Base-by-base conservation (phyloP, 2,797 vertebrate species). In the Thripadectes ignobilis region DNA sequence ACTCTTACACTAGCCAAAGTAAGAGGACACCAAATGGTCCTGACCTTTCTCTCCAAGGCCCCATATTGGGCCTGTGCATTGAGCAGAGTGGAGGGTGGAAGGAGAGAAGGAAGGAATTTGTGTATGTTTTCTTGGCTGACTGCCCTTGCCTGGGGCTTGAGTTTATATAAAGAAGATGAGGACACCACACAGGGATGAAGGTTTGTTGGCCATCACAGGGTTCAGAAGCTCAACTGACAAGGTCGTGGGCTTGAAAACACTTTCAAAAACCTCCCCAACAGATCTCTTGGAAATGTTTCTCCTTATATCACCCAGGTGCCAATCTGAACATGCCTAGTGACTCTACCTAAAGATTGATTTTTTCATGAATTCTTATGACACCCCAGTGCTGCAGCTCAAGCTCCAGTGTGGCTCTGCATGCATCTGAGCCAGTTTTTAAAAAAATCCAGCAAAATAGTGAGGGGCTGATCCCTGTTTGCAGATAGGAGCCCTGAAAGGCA, bases 11-110 rank as follows among this genome's bases (percentile, higher is more conserved):
- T 71, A 61, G 96, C 95, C 96, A 94, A 93, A 92, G 93, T 79
- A 93, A 96, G 96, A 87, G 83, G 93, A 97, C 83, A 96, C 95
- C 96, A 95, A 92, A 96, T 96, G 96, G 95, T 54, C 59, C 93
- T 96, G 96, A 96, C 94, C 95, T 97, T 97, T 96, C 74, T 76
- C 22, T 95, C 88, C 89, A 93, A 93, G 92, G 89, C 95, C 89
- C 79, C 94, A 73, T 79, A 85, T 85, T 0, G 85, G 72, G 95
- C 43, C 34, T 1, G 0, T 45, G 87, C 69, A 59, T 7, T 23
- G 79, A 76, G 87, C 49, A 27, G 69, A 80, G 87, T 1, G 0
- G 79, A 22, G 73, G 41, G 48, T 90, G 80, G 93, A 93, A 85
- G 94, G 57, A 77, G 91, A 76, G 38, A 14, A 92, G 89, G 89